Conservation (phyloP, 1,140 invertebrate genomes). For the Drosophila seguyi region DNA sequence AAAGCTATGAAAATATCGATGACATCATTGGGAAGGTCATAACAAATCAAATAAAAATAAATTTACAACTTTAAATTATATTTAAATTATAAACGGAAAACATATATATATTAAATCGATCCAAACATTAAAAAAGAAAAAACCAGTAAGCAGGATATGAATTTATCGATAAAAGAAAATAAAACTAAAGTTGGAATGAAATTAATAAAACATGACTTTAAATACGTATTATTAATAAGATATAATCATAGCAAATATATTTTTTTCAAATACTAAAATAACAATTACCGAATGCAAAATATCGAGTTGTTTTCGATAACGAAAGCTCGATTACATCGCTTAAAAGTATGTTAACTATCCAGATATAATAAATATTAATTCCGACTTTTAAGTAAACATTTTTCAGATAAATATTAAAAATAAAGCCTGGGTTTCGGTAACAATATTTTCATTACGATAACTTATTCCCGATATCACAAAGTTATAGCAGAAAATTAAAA, state of each 20-base stretch:
- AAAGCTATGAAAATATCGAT: background rate
- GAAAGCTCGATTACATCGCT: no score
- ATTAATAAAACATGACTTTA: background rate
- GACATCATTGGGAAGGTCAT: background rate
- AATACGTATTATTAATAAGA: background rate
- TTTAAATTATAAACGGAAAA: background rate
- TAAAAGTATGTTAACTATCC: no score
- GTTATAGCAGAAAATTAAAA: constrained; percentile 4
- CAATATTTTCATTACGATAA: background rate
- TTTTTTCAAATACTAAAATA: no score
- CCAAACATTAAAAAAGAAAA: background rate
- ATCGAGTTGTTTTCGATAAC: background rate
- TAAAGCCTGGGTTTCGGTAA: background rate
- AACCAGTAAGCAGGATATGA: background rate
- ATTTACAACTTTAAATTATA: background rate
- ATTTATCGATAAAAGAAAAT: background rate
- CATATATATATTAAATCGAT: background rate
- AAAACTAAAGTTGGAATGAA: background rate
- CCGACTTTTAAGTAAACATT: background rate
- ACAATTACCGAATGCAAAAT: background rate
- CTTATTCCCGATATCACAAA: background rate
- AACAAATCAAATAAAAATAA: background rate
- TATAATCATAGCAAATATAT: background rate
- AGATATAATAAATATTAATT: background rate
- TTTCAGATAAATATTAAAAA: background rate